Evolutionary conservation across 2,113 vertebrate species (phyloP).

Genomic region (Labeo rohita): DNA sequence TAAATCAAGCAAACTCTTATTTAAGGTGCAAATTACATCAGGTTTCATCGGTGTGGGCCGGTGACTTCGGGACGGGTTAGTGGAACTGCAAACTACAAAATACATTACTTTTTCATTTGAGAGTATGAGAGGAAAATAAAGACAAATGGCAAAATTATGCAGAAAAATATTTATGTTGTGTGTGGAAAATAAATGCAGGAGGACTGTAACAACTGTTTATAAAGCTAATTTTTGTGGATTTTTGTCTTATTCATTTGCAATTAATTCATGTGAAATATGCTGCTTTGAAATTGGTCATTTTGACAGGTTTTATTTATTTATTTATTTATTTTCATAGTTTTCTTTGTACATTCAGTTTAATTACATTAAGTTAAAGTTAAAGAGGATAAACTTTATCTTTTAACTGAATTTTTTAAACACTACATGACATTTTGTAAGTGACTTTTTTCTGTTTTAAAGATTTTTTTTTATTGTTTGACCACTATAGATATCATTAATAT

Average conservation of each 20-base stretch:
- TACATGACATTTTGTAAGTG: too few relatives aligned
- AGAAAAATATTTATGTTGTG: not conserved
- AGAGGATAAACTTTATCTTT: too few relatives aligned
- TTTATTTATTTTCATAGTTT: too few relatives aligned
- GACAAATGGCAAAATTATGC: conserved; percentile 14
- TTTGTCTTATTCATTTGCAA: not conserved
- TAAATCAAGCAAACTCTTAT: conserved; percentile 3
- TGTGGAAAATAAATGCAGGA: not conserved
- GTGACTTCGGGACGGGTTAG: not conserved
- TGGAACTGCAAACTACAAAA: not conserved
- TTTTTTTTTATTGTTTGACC: too few relatives aligned
- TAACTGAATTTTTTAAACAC: too few relatives aligned
- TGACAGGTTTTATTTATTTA: too few relatives aligned
- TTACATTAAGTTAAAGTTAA: too few relatives aligned
- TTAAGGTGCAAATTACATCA: not conserved
- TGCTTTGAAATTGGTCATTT: not conserved
- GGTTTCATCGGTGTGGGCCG: not conserved
- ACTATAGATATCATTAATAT: too few relatives aligned
- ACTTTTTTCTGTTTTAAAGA: too few relatives aligned
- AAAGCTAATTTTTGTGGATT: not conserved
- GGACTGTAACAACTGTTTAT: not conserved
- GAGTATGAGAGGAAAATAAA: not conserved
- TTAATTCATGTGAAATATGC: not conserved
- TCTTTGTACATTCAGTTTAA: too few relatives aligned
- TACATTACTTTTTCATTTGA: not conserved